These are phyloP conservation scores for Drosophila santomea DNA, from an alignment of 1,140 invertebrate genomes.

Conservation along the genomic window DNA sequence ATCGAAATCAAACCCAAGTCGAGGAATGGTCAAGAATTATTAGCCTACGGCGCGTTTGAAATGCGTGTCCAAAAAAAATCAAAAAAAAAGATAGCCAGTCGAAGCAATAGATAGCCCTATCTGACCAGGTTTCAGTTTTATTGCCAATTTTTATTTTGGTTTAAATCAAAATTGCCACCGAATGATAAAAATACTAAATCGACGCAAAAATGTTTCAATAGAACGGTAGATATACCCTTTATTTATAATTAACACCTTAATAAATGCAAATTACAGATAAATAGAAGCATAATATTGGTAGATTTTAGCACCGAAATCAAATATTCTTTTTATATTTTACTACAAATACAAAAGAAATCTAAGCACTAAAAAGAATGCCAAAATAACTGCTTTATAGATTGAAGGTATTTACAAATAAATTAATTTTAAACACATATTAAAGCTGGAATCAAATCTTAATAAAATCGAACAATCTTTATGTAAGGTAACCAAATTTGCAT, in stretches of 20 bases:
- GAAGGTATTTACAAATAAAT: too few species aligned
- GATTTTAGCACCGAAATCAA: too few species aligned
- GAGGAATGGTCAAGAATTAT: constrained; percentile 30
- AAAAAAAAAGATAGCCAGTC: background rate
- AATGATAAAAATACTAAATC: constrained; percentile 14
- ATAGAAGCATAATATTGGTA: background rate
- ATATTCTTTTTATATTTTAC: too few species aligned
- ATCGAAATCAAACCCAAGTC: constrained; percentile 29
- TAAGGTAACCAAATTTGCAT: constrained; percentile 22
- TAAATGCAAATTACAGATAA: background rate
- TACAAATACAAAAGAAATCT: too few species aligned
- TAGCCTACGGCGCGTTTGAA: constrained; percentile 20
- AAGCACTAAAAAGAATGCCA: background rate
- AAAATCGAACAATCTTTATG: background rate
- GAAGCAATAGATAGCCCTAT: constrained; percentile 21
- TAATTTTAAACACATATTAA: too few species aligned
- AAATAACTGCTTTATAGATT: background rate
- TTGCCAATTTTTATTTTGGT: constrained; percentile 8
- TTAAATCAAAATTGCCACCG: constrained; percentile 26
- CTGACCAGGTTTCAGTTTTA: constrained; percentile 11
- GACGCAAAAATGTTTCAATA: background rate
- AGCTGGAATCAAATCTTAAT: too few species aligned
- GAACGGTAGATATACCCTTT: constrained; percentile 3
- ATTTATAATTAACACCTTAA: background rate
- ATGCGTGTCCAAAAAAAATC: background rate